Evolutionary conservation across 2,113 vertebrate genomes (phyloP).

Genomic region (Alouatta palliata): DNA sequence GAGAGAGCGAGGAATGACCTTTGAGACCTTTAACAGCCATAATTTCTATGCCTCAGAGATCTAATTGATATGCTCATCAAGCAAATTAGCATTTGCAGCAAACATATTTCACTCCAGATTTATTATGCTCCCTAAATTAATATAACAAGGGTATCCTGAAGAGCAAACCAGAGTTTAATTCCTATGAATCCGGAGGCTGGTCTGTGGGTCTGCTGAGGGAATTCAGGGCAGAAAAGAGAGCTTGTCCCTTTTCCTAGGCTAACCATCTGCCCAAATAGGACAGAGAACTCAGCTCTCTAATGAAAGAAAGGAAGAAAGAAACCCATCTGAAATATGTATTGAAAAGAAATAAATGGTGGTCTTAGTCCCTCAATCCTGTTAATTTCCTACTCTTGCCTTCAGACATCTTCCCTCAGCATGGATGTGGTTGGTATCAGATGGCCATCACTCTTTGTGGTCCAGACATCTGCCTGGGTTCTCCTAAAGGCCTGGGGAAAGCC

Average conservation of each 20-base stretch:
- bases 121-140: constrained; percentile 45
- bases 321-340: not conserved
- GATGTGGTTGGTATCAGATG: not conserved
- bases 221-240: not conserved
- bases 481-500: not conserved
- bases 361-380: fast-evolving
- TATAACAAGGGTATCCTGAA: constrained; percentile 38
- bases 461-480: not conserved
- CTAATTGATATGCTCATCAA: constrained; percentile 39
- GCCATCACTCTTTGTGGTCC: not conserved
- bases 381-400: not conserved
- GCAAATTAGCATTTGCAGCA: constrained; percentile 77
- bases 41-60: constrained; percentile 30
- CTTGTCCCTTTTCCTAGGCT: not conserved
- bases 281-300: not conserved
- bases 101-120: constrained; percentile 64
- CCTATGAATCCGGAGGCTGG: not conserved
- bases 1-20: constrained; percentile 54
- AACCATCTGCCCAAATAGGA: not conserved
- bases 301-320: not conserved
- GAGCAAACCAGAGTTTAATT: constrained; percentile 50
- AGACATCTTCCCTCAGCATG: not conserved
- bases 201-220: not conserved
- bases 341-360: not conserved
- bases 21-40: constrained; percentile 47